Base-by-base conservation (phyloP, 2,113 vertebrate genomes). In the Tragelaphus strepsiceros region DNA sequence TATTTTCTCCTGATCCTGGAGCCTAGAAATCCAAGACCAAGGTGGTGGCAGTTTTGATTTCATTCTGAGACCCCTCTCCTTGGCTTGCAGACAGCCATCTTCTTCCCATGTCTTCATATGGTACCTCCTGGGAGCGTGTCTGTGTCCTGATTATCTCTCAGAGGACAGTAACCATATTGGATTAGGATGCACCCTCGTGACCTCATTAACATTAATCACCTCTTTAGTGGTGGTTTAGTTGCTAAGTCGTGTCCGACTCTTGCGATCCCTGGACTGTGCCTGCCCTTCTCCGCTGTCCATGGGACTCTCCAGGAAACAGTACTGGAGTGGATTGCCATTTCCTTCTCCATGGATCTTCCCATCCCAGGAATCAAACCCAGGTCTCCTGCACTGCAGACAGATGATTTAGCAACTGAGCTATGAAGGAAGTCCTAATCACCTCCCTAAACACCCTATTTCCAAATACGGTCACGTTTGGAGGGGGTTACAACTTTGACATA, bases 401-500 rank as follows among this genome's bases (percentile, higher is more conserved):
- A 35, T 35, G 32, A 71, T 35, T 35, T 71, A 71, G 17, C 64
- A 74, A 39, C 21, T 74, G 67, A 39, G 67, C 21, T 74, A 24
- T 39, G 4, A 71, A 17, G n/a, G 64, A 71, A 21, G n/a, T n/a
- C 64, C 9, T 35, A 35, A 35, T 81, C 21, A 83, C 35, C 17
- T 90, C 39, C 94, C 46, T 83, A 74, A 83, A 95, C 62, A 80
- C 9, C 24, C 15, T 32, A 10, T 49, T 81, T 88, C 56, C 15
- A 91, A 91, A 90, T 43, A 53, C 3, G 49, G 43, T 51, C 78
- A 64, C 64, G 43, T 88, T 87, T 51, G 86, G n/a, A 87, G 32
- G 16, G 78, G 83, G 22, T 58, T 78, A 67, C 35, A 17, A 2
- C 24, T 83, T 87, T 56, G 78, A 74, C 53, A 35, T 30, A 74